Evolutionary conservation across 2,888 invertebrate genomes (phyloP).

Genomic region (Ormia ochracea): DNA sequence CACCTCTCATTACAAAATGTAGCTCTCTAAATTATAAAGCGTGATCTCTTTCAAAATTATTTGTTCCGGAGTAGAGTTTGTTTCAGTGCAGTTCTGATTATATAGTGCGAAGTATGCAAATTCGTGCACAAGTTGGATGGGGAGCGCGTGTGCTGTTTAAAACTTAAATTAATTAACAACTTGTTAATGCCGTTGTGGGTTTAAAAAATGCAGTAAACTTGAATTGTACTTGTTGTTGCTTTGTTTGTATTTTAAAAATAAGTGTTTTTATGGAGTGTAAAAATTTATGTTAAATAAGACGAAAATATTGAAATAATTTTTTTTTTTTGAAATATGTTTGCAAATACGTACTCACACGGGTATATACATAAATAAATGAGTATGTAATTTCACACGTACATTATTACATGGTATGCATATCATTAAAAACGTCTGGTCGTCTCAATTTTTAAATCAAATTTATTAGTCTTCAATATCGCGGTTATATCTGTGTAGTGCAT

Average conservation of each 20-base stretch:
- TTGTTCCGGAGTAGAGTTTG: constrained; percentile 59
- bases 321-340: not conserved
- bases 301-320: not conserved
- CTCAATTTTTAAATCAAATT: not conserved
- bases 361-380: not conserved
- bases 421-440: not conserved
- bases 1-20: not conserved
- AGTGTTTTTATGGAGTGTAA: not conserved
- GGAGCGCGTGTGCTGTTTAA: not conserved
- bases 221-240: not conserved
- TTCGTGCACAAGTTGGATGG: constrained; percentile 11
- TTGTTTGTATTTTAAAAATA: not conserved
- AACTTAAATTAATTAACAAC: not conserved
- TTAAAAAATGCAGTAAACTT: not conserved
- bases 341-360: not conserved
- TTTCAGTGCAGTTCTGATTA: constrained; percentile 64
- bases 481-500: not conserved
- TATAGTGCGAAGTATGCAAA: constrained; percentile 54
- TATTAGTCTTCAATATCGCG: constrained; percentile 1
- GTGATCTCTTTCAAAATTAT: constrained; percentile 2
- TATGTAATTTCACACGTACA: not conserved
- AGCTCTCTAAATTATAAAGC: no score
- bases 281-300: constrained; percentile 5
- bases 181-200: not conserved
- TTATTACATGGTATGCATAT: no score